These are phyloP conservation scores for Hanleya hanleyi DNA, from an alignment of 2,888 invertebrate genomes.

Conservation along the genomic window DNA sequence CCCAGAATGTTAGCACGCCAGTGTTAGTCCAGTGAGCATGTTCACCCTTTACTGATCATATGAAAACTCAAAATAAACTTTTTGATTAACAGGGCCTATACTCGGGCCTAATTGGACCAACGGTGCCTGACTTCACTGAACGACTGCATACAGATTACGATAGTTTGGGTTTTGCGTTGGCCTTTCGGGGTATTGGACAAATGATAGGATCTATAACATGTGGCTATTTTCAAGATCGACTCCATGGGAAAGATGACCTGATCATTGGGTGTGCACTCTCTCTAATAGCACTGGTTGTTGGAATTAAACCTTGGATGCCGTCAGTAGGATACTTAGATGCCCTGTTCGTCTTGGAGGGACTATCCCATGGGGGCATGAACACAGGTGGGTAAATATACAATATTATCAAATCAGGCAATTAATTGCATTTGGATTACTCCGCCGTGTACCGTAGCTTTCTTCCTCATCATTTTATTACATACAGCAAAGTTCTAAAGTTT, in stretches of 20 bases:
- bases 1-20: no score
- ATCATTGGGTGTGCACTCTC: constrained; percentile 28
- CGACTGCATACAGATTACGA: neutral
- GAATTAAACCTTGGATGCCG: constrained; percentile 33
- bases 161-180: neutral
- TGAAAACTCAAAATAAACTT: no score
- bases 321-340: constrained; percentile 25
- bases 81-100: constrained; percentile 42
- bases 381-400: constrained; percentile 32
- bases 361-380: constrained; percentile 32
- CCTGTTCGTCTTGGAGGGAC: constrained; percentile 35
- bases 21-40: no score
- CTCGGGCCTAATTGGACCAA: constrained; percentile 29
- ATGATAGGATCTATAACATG: neutral
- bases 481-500: no score
- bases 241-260: constrained; percentile 33
- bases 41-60: no score
- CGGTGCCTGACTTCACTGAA: neutral
- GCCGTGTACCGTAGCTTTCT: no score
- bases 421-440: no score
- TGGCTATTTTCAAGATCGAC: constrained; percentile 34
- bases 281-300: constrained; percentile 19
- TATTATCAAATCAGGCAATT: no score
- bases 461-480: no score
- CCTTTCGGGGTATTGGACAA: neutral